Conservation (phyloP, 2,888 invertebrate species). For the Cephus runcator region DNA sequence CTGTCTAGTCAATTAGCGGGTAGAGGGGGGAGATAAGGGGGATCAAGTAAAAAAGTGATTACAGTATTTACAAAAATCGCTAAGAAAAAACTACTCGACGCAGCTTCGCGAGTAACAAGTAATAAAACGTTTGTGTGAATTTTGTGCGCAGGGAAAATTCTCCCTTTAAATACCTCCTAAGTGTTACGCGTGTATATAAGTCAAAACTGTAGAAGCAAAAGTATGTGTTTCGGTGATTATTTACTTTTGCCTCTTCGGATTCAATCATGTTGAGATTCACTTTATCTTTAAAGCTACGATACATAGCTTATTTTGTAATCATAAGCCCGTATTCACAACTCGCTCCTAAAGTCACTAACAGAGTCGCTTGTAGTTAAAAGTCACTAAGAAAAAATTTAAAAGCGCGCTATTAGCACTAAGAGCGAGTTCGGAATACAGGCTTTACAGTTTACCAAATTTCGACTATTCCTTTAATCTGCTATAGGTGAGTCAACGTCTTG, state of each 20-base stretch:
- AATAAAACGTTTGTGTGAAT: background rate
- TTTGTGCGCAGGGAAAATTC: background rate
- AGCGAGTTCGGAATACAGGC: too few species aligned
- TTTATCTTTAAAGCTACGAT: too few species aligned
- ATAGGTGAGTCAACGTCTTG: background rate
- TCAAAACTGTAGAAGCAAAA: background rate
- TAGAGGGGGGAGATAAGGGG: background rate
- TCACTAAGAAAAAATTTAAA: too few species aligned
- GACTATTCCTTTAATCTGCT: too few species aligned
- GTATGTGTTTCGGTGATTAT: too few species aligned
- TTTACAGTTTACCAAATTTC: background rate
- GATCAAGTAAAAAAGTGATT: background rate
- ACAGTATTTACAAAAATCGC: background rate
- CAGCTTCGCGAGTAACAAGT: background rate
- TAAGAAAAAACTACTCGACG: background rate
- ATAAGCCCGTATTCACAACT: too few species aligned
- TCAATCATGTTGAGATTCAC: background rate
- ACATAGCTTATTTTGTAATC: background rate
- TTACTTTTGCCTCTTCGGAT: too few species aligned
- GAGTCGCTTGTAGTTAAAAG: too few species aligned
- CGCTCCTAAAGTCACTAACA: too few species aligned
- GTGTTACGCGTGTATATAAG: background rate
- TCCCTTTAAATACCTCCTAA: background rate
- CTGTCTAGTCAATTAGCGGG: background rate
- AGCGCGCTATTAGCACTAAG: too few species aligned